phyloP scores from a whole-genome alignment of 2,797 vertebrate genomes.

The Hafferia zeledoni region DNA sequence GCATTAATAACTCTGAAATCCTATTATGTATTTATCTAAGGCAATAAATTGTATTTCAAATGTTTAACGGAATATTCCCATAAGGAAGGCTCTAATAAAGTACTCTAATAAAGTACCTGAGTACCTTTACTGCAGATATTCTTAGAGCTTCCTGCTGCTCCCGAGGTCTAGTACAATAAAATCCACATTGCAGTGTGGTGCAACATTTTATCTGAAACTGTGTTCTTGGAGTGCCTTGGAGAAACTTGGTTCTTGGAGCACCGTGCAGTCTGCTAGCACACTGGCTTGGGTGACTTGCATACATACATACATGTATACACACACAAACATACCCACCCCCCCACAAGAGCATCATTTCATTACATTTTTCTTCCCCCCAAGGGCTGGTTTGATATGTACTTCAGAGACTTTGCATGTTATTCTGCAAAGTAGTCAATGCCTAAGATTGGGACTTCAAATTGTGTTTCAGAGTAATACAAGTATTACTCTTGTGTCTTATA shows the following conservation, averaged over 20 bases:
- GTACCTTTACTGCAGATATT: background rate
- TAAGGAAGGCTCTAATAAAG: conserved; percentile 5
- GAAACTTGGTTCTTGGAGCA: background rate
- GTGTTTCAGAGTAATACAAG: background rate
- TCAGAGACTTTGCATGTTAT: background rate
- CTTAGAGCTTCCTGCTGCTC: background rate
- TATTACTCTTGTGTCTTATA: background rate
- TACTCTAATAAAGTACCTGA: background rate
- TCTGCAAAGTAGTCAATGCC: background rate
- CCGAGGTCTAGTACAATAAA: conserved; percentile 13
- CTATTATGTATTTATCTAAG: conserved; percentile 32
- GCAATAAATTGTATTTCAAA: conserved; percentile 4
- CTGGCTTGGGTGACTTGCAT: background rate
- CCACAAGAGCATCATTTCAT: background rate
- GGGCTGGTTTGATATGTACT: background rate
- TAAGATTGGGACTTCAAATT: background rate
- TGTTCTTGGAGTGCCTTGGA: background rate
- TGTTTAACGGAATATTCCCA: background rate
- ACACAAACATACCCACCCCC: background rate
- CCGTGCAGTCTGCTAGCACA: background rate
- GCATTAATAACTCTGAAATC: background rate
- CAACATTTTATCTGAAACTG: background rate
- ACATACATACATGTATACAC: background rate
- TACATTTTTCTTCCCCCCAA: background rate
- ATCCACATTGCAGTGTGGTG: background rate